Base-by-base conservation (phyloP, 2,888 invertebrate genomes). In the Luperina nickerlii region DNA sequence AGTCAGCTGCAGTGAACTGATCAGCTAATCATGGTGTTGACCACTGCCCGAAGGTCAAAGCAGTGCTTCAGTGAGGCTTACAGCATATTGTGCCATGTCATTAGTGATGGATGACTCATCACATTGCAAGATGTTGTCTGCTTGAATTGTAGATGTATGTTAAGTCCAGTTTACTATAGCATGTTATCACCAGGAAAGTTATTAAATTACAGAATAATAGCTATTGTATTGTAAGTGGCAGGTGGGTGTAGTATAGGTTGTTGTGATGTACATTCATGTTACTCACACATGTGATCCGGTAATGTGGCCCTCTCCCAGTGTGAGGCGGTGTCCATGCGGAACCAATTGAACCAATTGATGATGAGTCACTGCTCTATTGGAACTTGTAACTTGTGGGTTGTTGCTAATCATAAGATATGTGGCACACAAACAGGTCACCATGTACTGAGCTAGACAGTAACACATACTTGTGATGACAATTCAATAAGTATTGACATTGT, bases 271-370 rank as follows among this genome's bases (percentile, higher is more conserved):
- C 51, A 73, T 7, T 45, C 32, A 45, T 9, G 13, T 9, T 54
- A 65, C n/a, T 27, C 62, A 42, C 45, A 42, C 38, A 27, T 68
- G 63, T 76, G 51, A n/a, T 20, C 20, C 51, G 32, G 63, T 57
- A 54, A 32, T 38, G 57, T 65, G 68, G 63, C 38, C 42, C 45
- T 51, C 4, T 42, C 51, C 51, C 20, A 1, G 57, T 71, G 60
- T 0, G 27, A 70, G 54, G 70, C 65, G 8, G 67, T 66, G 24
- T 57, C 65, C 68, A 87, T 57, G 51, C 69, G 74, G 73, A 85
- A 80, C 67, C 89, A 90, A 90, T 90, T 91, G 86, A 83, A 81
- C 65, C 85, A 91, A 92, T 92, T 91, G 89, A 87, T 67, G 57
- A 65, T 83, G 84, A 78, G 77, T 79, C 74, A 78, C 73, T 71